A percentile compares a stretch with the other conserved stretches of the same genome.
phyloP scores from a whole-genome alignment of 2,888 invertebrate genomes.

The Melanargia galathea region DNA sequence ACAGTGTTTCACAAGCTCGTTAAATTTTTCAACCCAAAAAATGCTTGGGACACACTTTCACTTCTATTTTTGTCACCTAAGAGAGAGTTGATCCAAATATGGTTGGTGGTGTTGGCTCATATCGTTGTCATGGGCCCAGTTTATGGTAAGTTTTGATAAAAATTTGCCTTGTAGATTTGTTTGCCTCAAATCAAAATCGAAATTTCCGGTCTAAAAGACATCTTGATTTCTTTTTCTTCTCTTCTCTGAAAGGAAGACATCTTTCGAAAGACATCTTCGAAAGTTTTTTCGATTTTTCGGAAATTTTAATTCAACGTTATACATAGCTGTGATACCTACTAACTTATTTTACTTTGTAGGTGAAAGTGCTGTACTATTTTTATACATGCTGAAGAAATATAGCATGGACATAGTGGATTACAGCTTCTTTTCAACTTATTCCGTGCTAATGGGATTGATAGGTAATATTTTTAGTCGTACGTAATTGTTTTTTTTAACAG shows the following conservation, averaged over 20 bases:
- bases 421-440: slow-evolving; percentile 76
- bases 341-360: slow-evolving; percentile 60
- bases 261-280: too few species aligned
- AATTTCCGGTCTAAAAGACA: background rate
- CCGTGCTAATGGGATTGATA: slow-evolving; percentile 72
- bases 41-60: slow-evolving; percentile 69
- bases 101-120: slow-evolving; percentile 67
- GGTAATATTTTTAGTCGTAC: slow-evolving; percentile 58
- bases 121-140: slow-evolving; percentile 72
- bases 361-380: slow-evolving; percentile 73
- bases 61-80: slow-evolving; percentile 59
- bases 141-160: slow-evolving; percentile 57
- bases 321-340: too few species aligned
- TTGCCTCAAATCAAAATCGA: too few species aligned
- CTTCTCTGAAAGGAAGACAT: too few species aligned
- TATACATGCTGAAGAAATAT: slow-evolving; percentile 76
- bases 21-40: slow-evolving; percentile 64
- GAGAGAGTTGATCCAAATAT: slow-evolving; percentile 55
- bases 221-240: too few species aligned
- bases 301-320: too few species aligned
- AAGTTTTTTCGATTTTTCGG: too few species aligned
- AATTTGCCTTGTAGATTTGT: too few species aligned
- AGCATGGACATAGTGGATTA: slow-evolving; percentile 78
- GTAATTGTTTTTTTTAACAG: too few species aligned
- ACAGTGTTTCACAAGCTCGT: slow-evolving; percentile 51